Evolutionary conservation across 2,797 vertebrate species (phyloP).

Genomic region (Chrosomus eos): DNA sequence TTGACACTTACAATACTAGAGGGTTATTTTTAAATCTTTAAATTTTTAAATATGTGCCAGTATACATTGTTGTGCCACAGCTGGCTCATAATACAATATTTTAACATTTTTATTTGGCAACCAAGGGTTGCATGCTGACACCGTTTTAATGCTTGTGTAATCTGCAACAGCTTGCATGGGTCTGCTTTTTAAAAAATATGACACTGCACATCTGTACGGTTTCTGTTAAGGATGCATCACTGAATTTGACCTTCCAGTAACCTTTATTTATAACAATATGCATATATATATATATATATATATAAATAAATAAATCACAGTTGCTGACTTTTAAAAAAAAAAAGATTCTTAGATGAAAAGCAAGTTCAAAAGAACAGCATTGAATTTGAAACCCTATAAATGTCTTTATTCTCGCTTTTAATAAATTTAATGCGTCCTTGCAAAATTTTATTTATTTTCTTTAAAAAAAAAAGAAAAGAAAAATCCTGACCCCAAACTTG

Average conservation of each 20-base stretch:
- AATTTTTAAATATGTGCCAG: too few species aligned
- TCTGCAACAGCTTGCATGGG: neutral
- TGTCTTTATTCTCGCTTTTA: neutral
- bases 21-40: slow-evolving; percentile 17
- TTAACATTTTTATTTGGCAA: neutral
- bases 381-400: neutral
- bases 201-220: neutral
- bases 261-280: neutral
- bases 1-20: neutral
- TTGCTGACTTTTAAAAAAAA: too few species aligned
- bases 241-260: neutral
- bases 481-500: too few species aligned
- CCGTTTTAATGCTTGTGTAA: slow-evolving; percentile 12
- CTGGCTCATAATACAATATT: neutral
- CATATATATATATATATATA: neutral
- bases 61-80: neutral
- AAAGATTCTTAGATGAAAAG: neutral
- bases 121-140: neutral
- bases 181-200: neutral
- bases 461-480: neutral
- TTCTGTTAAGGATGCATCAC: neutral
- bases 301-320: too few species aligned
- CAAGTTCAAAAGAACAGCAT: neutral
- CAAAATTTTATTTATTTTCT: neutral
- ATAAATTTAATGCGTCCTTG: neutral